A percentile compares a stretch with the other conserved stretches of the same genome.
Conservation (phyloP, 2,797 vertebrate genomes). For the Esox masquinongy region DNA sequence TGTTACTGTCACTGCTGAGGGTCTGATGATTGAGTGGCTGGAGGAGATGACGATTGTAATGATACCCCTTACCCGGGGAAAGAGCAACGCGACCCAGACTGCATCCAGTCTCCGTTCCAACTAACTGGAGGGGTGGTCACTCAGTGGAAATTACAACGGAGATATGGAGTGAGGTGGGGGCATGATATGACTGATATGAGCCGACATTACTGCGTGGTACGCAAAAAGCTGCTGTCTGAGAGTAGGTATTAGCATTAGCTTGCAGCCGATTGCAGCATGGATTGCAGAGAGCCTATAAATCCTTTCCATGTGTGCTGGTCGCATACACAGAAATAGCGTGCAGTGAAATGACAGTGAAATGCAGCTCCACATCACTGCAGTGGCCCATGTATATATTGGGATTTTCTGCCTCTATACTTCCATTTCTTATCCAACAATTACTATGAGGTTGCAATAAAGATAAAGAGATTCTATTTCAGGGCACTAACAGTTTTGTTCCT, state of each 20-base stretch:
- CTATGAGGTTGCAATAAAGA: too few species aligned
- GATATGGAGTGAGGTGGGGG: conserved; percentile 34
- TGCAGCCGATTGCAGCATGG: conserved; percentile 24
- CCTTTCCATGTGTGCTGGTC: conserved; percentile 3
- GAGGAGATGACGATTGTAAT: conserved; percentile 46
- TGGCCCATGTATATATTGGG: too few species aligned
- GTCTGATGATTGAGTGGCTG: conserved; percentile 24
- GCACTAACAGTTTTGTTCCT: too few species aligned
- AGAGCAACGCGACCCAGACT: conserved; percentile 32
- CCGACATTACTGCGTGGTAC: conserved; percentile 44
- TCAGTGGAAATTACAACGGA: conserved; percentile 55
- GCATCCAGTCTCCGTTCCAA: conserved; percentile 35
- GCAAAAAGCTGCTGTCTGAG: conserved; percentile 24
- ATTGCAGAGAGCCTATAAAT: conserved; percentile 38
- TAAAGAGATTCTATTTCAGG: too few species aligned
- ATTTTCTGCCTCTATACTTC: too few species aligned
- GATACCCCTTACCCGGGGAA: conserved; percentile 34
- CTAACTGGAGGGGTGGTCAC: conserved; percentile 38
- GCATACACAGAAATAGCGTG: not conserved
- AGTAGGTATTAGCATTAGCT: conserved; percentile 15
- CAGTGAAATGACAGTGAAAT: too few species aligned
- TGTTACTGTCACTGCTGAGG: conserved; percentile 35
- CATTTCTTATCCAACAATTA: too few species aligned
- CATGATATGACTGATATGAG: conserved; percentile 51
- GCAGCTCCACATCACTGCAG: too few species aligned